phyloP scores from a whole-genome alignment of 2,888 invertebrate genomes.

The Drosophila neotestacea region DNA sequence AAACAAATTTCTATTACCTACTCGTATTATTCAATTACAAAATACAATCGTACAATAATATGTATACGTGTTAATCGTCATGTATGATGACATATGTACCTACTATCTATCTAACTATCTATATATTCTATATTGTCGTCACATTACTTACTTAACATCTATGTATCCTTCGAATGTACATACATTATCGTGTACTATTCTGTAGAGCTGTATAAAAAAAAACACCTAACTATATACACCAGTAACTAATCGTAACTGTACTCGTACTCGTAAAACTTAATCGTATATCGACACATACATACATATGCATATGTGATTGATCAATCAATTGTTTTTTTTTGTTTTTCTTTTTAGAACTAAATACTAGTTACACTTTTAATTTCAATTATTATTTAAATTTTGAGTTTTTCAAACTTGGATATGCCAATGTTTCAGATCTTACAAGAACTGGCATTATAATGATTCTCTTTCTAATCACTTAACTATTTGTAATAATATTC shows the following conservation, averaged over 20 bases:
- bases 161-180: slow-evolving; percentile 44
- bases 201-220: slow-evolving; percentile 35
- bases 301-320: slow-evolving; percentile 37
- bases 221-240: slow-evolving; percentile 30
- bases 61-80: slow-evolving; percentile 27
- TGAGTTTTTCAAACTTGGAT: not conserved
- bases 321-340: not conserved
- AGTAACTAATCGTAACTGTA: slow-evolving; percentile 19
- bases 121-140: slow-evolving; percentile 9
- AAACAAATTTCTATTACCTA: slow-evolving; percentile 23
- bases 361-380: slow-evolving; percentile 1
- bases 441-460: slow-evolving; percentile 21
- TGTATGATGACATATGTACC: slow-evolving; percentile 21
- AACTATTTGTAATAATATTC: slow-evolving; percentile 12
- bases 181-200: slow-evolving; percentile 44
- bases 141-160: slow-evolving; percentile 22
- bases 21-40: slow-evolving; percentile 12
- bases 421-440: slow-evolving; percentile 5
- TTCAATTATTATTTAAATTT: slow-evolving; percentile 5
- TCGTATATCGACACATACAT: slow-evolving; percentile 39
- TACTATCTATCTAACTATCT: slow-evolving; percentile 6
- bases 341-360: not conserved
- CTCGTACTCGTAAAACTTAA: slow-evolving; percentile 5
- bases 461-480: slow-evolving; percentile 9
- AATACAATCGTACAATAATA: not conserved